These are phyloP conservation scores for Hirtodrosophila alboralis DNA, from an alignment of 2,888 invertebrate genomes.

Conservation along the genomic window DNA sequence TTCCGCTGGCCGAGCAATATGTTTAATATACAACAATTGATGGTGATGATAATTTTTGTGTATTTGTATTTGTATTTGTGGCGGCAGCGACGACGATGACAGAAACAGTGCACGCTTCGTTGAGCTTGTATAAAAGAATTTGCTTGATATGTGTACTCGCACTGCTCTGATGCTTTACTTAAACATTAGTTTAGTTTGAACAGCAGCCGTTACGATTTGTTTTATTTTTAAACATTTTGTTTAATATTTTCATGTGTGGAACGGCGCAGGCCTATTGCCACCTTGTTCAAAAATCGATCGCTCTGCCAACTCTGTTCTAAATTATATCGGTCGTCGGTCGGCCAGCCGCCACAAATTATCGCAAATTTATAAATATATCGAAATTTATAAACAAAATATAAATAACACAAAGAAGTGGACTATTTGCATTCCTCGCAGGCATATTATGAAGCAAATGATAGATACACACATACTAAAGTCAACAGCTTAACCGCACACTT, in stretches of 20 bases:
- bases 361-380: constrained; percentile 31
- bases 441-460: constrained; percentile 10
- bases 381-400: constrained; percentile 50
- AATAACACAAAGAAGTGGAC: constrained; percentile 43
- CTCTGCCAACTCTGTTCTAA: constrained; percentile 29
- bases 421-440: constrained; percentile 12
- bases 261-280: constrained; percentile 36
- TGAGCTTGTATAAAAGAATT: constrained; percentile 28
- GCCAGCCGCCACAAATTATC: constrained; percentile 34
- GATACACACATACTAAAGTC: constrained; percentile 19
- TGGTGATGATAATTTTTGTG: constrained; percentile 51
- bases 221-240: constrained; percentile 72
- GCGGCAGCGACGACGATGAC: constrained; percentile 28
- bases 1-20: constrained; percentile 57
- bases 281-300: constrained; percentile 19
- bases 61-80: constrained; percentile 51
- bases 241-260: constrained; percentile 51
- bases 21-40: constrained; percentile 52
- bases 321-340: constrained; percentile 29
- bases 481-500: constrained; percentile 39
- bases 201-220: constrained; percentile 50
- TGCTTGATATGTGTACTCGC: constrained; percentile 43
- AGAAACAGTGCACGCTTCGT: constrained; percentile 38
- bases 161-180: constrained; percentile 14
- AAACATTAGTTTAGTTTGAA: constrained; percentile 48